Evolutionary conservation across 35 echinoderm and acorn worm species (phyloP), one percentile per base, ranked within the genome.

Genomic region (Ptychodera flava): DNA sequence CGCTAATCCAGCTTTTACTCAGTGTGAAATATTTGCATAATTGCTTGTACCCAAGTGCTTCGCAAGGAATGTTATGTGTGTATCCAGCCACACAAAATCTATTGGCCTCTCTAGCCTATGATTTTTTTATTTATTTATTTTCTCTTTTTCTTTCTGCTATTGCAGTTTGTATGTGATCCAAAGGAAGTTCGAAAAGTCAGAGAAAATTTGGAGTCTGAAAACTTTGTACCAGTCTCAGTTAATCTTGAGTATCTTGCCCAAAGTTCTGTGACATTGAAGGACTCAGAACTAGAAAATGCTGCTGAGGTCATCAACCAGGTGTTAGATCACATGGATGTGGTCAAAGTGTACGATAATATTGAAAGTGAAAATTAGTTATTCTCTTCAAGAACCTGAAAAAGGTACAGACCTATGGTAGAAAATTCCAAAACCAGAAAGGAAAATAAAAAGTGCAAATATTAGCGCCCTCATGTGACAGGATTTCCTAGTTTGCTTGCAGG

Each of bases 131-230:
- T 22, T 38, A 84, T n/a, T 34, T 35, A 34, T 84, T 84, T 34
- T 77, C 2, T 88, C 32, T 34, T 30, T 88, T 78, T 85, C 78
- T 36, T 88, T 75, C 33, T 82, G 15, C 33, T 81, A 35, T 28
- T 76, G 34, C 88, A 93, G 92, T 93, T 93, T 81, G 35, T 93
- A 1, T 93, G 92, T 93, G 92, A 93, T 32, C 35, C 85, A 14
- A 75, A 38, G 1, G 78, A 93, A 33, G 35, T 90, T 16, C 88
- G 83, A 0, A 33, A 32, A 31, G 92, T 93, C 16, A 85, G 84
- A 35, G 79, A 90, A n/a, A 77, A 79, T 34, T 53, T 93, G 79
- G 83, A 12, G 1, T 30, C 31, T 22, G n/a, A 33, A 33, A 78
- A 82, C 22, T 85, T 83, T 28, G 2, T 28, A 1, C 32, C 85